Percentiles rank a stretch among this genome's conserved stretches.
Evolutionary conservation across 2,888 invertebrate species (phyloP).

Genomic region (Phragmatobia fuliginosa): DNA sequence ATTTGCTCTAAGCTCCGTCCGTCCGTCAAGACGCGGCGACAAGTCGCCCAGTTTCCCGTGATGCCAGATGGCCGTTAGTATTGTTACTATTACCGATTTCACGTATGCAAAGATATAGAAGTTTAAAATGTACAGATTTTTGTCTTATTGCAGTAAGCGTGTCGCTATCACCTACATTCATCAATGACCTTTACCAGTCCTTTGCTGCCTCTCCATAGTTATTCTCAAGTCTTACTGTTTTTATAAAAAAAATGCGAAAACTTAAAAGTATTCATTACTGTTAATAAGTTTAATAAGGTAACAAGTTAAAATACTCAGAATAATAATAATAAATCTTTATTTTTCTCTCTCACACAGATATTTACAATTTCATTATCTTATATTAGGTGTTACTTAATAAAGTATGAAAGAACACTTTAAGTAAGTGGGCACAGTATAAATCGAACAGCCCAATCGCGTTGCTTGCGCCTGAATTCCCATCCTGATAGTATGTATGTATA

Average conservation of each 20-base stretch:
- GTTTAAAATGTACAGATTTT: background rate
- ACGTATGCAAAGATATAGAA: background rate
- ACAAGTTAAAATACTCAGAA: background rate
- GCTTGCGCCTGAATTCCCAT: constrained; percentile 59
- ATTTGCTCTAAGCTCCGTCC: too few species aligned
- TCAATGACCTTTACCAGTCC: too few species aligned
- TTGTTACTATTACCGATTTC: background rate
- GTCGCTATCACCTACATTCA: background rate
- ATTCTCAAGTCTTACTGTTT: background rate
- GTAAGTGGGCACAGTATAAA: background rate
- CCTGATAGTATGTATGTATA: constrained; percentile 57
- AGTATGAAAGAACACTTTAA: too few species aligned
- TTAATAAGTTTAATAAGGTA: too few species aligned
- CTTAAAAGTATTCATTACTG: background rate
- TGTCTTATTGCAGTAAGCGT: background rate
- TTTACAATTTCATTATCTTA: too few species aligned
- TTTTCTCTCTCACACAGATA: too few species aligned
- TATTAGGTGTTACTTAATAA: too few species aligned
- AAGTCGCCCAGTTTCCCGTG: too few species aligned
- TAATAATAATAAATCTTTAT: too few species aligned
- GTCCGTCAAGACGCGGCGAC: too few species aligned
- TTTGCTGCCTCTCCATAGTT: too few species aligned
- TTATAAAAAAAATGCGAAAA: background rate
- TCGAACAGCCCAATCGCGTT: constrained; percentile 49
- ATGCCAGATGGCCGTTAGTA: too few species aligned